Conservation (phyloP, 2,888 invertebrate species). For the Chaitophorus viminalis region DNA sequence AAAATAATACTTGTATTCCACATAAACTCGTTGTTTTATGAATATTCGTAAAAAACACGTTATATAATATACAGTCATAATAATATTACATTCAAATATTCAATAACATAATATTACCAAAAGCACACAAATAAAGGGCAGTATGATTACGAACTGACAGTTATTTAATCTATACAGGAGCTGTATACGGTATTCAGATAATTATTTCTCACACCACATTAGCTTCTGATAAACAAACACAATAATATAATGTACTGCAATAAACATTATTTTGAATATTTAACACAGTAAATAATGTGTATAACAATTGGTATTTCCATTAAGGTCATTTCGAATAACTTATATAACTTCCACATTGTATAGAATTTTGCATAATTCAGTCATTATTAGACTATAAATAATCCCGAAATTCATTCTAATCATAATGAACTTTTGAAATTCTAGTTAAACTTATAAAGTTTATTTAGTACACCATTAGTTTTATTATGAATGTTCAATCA, state of each 20-base stretch:
- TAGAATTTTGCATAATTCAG: constrained; percentile 26
- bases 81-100: too few relatives aligned
- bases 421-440: constrained; percentile 28
- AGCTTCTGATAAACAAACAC: constrained; percentile 15
- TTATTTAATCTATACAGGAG: too few relatives aligned
- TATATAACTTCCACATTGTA: constrained; percentile 8
- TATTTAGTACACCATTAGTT: too few relatives aligned
- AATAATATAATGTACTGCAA: background rate
- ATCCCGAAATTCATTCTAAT: constrained; percentile 14
- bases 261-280: constrained; percentile 43
- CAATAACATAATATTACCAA: too few relatives aligned
- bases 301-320: constrained; percentile 40
- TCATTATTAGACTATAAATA: constrained; percentile 14
- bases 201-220: constrained; percentile 44
- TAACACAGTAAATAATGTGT: constrained; percentile 27
- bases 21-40: background rate
- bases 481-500: too few relatives aligned
- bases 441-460: too few relatives aligned
- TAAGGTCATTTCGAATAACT: constrained; percentile 30
- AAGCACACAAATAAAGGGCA: too few relatives aligned
- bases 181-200: background rate
- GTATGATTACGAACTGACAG: too few relatives aligned
- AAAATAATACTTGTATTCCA: background rate
- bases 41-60: background rate
- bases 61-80: too few relatives aligned